Conservation (phyloP, 2,113 vertebrate genomes). For the Lonchura striata region DNA sequence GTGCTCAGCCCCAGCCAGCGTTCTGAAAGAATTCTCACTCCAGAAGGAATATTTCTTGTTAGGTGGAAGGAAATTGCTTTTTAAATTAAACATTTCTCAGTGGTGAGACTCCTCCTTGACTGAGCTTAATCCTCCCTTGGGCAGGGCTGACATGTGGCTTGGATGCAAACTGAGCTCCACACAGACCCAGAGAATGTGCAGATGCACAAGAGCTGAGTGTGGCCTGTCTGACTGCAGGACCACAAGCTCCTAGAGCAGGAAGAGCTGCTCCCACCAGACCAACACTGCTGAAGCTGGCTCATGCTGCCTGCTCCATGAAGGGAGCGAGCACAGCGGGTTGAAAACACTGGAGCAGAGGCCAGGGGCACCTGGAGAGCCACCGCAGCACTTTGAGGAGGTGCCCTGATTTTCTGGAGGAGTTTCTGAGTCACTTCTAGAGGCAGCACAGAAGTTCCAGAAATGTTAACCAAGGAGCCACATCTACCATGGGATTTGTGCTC, state of each 20-base stretch:
- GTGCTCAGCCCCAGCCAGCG: background rate
- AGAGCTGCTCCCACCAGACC: background rate
- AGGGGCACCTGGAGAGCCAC: background rate
- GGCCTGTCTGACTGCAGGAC: background rate
- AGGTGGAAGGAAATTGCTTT: constrained; percentile 19
- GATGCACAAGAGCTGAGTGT: background rate
- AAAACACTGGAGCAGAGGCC: background rate
- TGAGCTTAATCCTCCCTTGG: background rate
- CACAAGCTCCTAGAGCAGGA: background rate
- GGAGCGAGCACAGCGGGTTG: accelerated
- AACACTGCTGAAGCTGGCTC: background rate
- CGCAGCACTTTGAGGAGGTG: background rate
- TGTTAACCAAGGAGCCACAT: accelerated
- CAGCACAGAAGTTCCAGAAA: background rate
- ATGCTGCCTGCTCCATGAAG: background rate
- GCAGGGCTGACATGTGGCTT: background rate
- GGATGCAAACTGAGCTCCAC: background rate
- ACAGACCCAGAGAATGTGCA: background rate
- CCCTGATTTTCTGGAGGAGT: background rate
- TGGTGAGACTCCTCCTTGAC: background rate
- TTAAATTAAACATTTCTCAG: constrained; percentile 22
- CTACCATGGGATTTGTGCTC: background rate
- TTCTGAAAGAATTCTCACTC: background rate
- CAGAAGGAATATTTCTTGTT: background rate
- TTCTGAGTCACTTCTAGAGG: background rate